Base-by-base conservation (phyloP, 2,888 invertebrate genomes). In the Anticlea derivata region DNA sequence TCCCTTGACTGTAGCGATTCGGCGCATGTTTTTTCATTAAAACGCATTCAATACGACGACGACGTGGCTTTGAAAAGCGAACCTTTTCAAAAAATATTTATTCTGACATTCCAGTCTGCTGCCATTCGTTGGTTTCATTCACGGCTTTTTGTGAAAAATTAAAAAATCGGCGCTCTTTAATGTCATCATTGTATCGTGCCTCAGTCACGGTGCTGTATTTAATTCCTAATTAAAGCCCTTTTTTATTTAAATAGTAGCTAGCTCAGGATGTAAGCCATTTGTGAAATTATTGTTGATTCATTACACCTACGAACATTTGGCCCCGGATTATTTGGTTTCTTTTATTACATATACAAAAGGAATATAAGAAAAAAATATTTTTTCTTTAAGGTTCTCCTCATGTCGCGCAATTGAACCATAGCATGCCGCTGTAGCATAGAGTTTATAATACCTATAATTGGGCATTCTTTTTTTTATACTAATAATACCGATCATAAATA, bases 1-100 rank as follows among this genome's bases (percentile, higher is more conserved):
- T 88, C 89, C 88, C 88, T 86, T 83, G 89, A 83, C 88, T 88
- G 86, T 86, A 79, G 81, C 85, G 86, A 89, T 86, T 88, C 86
- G 87, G 87, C 81, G 87, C 86, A 86, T 89, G 88, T 88, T 89
- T 89, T 90, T 90, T 89, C 89, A 89, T 89, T 89, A 89, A 89
- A 90, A 87, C 88, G 83, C 86, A 90, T 90, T 90, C 88, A 90
- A 89, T 89, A 86, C 86, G 80, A 84, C 86, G 81, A 82, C 49
- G 86, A 86, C 84, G 85, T 76, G 74, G 87, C 87, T 88, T 87
- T 88, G 76, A 83, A 89, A 75, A 75, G 83, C 78, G 80, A 76
- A 83, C 84, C 86, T 86, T 89, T 89, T 86, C 78, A 88, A 86
- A 86, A 87, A 85, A 83, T 83, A 74, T 84, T 82, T 81, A 48